Evolutionary conservation across 2,888 invertebrate species (phyloP), one percentile per base, ranked within the genome.

Genomic region (Tethea ocularis): DNA sequence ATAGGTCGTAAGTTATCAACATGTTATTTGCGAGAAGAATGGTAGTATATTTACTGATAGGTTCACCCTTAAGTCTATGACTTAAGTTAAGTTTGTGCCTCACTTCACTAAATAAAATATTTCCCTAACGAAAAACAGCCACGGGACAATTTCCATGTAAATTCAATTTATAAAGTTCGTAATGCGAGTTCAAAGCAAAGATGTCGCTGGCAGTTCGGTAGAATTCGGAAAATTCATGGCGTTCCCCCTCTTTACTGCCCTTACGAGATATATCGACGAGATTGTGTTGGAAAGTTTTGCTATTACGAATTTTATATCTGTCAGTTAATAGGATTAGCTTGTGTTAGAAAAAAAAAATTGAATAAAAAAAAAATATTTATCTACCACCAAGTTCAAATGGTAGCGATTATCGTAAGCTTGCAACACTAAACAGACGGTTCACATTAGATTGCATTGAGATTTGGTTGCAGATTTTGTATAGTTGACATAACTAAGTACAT

Each of bases 141-240:
- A 58, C 64, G 58, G 59, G 60, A 57, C 60, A 61, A 51, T 53
- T 59, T 56, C 52, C 23, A 54, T 58, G 53, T 56, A 61, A 33
- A 57, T 58, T 51, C 58, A 61, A 59, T 54, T 46, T 58, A 53
- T 51, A 66, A 54, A 61, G 46, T 57, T 57, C 36, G 51, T 52
- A 62, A 62, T 52, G 38, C 41, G 24, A 54, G 51, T 60, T 60
- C 58, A 58, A 59, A 58, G 41, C 36, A 36, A 51, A 20, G 59
- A 53, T 52, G 56, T 55, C 52, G 57, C 17, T 51, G 56, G 56
- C 20, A 38, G 38, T 8, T 46, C 17, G 46, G 46, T n/a, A 15
- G 17, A 17, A 41, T 41, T 6, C 7, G n/a, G 17, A n/a, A 17
- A 41, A 46, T 46, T 46, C 20, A 10, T 20, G 10, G 17, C 46